Evolutionary conservation across 2,113 vertebrate genomes (phyloP), one percentile per base, ranked within the genome.

Genomic region (Macrotis lagotis): DNA sequence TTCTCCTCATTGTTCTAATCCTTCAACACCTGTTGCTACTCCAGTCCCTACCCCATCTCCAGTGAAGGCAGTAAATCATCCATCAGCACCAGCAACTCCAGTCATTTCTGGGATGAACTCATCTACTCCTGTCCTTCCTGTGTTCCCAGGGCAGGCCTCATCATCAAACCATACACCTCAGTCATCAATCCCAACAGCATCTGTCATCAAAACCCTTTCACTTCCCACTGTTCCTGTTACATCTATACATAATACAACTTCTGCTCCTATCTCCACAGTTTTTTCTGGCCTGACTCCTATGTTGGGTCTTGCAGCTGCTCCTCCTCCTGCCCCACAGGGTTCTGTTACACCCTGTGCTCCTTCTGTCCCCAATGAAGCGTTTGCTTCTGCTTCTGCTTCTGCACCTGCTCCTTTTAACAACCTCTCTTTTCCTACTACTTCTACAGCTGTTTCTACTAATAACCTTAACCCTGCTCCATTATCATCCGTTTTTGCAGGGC

Each of bases 1-100:
- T 91, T 99, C 99, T 96, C 99, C 99, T 97, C 99, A 99, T 94
- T 99, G 98, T 92, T 99, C 99, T 96, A 99, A 98, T 94, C 99
- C 99, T 97, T 98, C 98, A 59, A 98, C 98, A 95, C 98, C 98
- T 96, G 98, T 98, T 96, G 99, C 99, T 52, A 99, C 98, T 94
- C 99, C 99, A 5, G 98, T 98, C 96, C 98, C 98, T 52, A 98
- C 98, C 37, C 99, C 99, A 92, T 98, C 99, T 88, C 99, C 99
- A 25, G 98, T 99, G 93, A 99, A 98, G 91, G 97, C 98, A 83
- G 95, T 96, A 91, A 98, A 94, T 96, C 99, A 99, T 94, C 98
- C 98, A 8, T 97, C 98, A 55, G 97, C 98, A 52, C 97, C 98
- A 93, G 97, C 97, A 91, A 97, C 98, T 88, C 97, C 98, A 59